Evolutionary conservation across 1,140 invertebrate species (phyloP).

Genomic region (Zaprionus ghesquierei): DNA sequence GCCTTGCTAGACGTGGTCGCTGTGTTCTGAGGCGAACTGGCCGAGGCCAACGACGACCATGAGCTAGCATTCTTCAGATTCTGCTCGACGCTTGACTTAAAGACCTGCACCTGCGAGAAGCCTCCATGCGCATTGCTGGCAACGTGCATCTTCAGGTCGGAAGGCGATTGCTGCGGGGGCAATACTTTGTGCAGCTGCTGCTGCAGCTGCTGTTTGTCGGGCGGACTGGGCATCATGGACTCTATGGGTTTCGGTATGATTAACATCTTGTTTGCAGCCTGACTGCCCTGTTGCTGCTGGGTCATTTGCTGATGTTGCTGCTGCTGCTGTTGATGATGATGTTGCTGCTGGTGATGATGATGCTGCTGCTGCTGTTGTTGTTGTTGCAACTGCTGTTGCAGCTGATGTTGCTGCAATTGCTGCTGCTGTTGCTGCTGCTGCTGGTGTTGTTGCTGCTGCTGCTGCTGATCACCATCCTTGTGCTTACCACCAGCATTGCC

Average conservation of each 20-base stretch:
- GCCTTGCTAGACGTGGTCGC: slow-evolving; percentile 85
- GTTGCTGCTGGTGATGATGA: slow-evolving; percentile 47
- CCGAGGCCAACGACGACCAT: slow-evolving; percentile 95
- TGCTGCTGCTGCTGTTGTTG: slow-evolving; percentile 42
- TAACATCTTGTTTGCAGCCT: slow-evolving; percentile 84
- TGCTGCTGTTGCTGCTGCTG: slow-evolving; percentile 24
- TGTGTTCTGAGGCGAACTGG: slow-evolving; percentile 88
- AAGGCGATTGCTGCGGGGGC: slow-evolving; percentile 75
- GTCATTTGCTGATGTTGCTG: slow-evolving; percentile 41
- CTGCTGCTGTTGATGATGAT: slow-evolving; percentile 26
- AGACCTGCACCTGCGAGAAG: slow-evolving; percentile 87
- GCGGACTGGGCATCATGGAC: slow-evolving; percentile 85
- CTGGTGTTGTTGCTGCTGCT: slow-evolving; percentile 13
- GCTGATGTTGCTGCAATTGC: slow-evolving; percentile 67
- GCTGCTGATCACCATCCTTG: slow-evolving; percentile 24
- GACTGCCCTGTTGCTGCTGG: slow-evolving; percentile 70
- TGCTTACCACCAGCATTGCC: slow-evolving; percentile 55
- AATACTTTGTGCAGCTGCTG: slow-evolving; percentile 53
- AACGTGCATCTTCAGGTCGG: slow-evolving; percentile 74
- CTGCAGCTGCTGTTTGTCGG: slow-evolving; percentile 75
- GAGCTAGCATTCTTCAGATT: slow-evolving; percentile 95
- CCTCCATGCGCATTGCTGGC: slow-evolving; percentile 74
- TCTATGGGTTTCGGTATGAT: slow-evolving; percentile 86
- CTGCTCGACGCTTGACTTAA: slow-evolving; percentile 88
- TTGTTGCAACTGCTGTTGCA: slow-evolving; percentile 47